Percentiles rank a stretch among this genome's conserved stretches.
phyloP scores from a whole-genome alignment of 2,113 vertebrate genomes.

The Scortum barcoo region DNA sequence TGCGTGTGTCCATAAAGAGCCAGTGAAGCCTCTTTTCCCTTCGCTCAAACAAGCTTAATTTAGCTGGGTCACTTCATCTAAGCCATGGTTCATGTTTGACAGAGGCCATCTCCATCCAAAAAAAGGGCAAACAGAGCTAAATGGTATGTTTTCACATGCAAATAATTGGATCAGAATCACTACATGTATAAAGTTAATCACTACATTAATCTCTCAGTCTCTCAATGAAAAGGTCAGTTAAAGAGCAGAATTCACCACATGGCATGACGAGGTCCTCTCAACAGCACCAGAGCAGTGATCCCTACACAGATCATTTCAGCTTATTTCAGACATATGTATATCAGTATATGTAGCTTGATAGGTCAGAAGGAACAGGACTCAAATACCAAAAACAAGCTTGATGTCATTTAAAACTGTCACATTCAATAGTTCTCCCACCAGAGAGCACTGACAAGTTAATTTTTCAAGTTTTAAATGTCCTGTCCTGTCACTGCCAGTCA shows the following conservation, averaged over 20 bases:
- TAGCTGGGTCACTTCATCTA: constrained; percentile 29
- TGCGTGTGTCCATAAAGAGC: constrained; percentile 10
- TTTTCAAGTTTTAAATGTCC: too few relatives aligned
- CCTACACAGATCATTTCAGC: neutral
- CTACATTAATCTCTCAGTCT: neutral
- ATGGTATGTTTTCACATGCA: constrained; percentile 16
- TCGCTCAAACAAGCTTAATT: constrained; percentile 36
- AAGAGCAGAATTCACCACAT: neutral
- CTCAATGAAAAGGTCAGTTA: neutral
- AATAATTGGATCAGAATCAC: constrained; percentile 37
- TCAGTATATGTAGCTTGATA: neutral
- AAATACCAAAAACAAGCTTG: neutral
- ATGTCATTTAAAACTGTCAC: too few relatives aligned
- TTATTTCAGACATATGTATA: neutral
- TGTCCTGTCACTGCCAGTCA: too few relatives aligned
- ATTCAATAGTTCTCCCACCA: too few relatives aligned
- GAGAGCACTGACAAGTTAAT: too few relatives aligned
- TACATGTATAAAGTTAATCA: neutral
- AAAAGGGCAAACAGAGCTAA: constrained; percentile 1
- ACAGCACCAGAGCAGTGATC: neutral
- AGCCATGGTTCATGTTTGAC: constrained; percentile 25
- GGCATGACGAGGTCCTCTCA: neutral
- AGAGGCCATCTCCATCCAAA: neutral
- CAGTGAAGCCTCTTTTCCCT: constrained; percentile 34
- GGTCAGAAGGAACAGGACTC: neutral